Evolutionary conservation across 2,113 vertebrate genomes (phyloP).

Genomic region (Hiodon alosoides): DNA sequence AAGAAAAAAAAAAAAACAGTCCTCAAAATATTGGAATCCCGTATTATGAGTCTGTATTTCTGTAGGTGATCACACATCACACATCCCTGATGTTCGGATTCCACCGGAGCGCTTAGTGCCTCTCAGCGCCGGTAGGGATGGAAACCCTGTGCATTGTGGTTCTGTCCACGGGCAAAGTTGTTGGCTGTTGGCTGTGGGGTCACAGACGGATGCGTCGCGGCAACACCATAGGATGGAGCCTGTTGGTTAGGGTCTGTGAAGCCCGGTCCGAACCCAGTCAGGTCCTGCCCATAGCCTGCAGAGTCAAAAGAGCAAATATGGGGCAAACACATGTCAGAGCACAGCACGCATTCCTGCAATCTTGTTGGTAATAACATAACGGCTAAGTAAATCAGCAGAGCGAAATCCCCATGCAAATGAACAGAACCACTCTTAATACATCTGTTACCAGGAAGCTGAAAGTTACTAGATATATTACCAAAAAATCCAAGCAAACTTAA

Average conservation of each 20-base stretch:
- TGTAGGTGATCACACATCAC: not conserved
- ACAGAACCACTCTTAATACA: too few relatives aligned
- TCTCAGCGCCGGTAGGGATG: constrained; percentile 95
- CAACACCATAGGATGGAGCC: constrained; percentile 77
- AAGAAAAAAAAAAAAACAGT: constrained; percentile 15
- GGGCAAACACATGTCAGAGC: too few relatives aligned
- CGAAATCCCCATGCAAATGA: too few relatives aligned
- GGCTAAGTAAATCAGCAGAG: too few relatives aligned
- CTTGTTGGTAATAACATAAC: too few relatives aligned
- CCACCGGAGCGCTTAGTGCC: constrained; percentile 38
- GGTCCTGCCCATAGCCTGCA: constrained; percentile 93
- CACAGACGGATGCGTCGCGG: constrained; percentile 77
- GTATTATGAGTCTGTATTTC: constrained; percentile 17
- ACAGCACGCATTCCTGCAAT: too few relatives aligned
- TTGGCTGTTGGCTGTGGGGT: constrained; percentile 76
- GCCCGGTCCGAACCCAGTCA: constrained; percentile 89
- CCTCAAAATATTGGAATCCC: constrained; percentile 52
- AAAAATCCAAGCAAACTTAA: too few relatives aligned
- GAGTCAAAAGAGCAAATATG: too few relatives aligned
- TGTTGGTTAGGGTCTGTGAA: constrained; percentile 93
- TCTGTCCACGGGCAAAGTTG: constrained; percentile 89
- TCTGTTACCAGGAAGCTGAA: too few relatives aligned
- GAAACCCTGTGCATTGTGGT: constrained; percentile 98
- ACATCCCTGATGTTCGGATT: constrained; percentile 71
- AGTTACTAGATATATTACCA: too few relatives aligned